These are phyloP conservation scores for Plotosus lineatus DNA, from an alignment of 2,113 vertebrate genomes.

Conservation along the genomic window DNA sequence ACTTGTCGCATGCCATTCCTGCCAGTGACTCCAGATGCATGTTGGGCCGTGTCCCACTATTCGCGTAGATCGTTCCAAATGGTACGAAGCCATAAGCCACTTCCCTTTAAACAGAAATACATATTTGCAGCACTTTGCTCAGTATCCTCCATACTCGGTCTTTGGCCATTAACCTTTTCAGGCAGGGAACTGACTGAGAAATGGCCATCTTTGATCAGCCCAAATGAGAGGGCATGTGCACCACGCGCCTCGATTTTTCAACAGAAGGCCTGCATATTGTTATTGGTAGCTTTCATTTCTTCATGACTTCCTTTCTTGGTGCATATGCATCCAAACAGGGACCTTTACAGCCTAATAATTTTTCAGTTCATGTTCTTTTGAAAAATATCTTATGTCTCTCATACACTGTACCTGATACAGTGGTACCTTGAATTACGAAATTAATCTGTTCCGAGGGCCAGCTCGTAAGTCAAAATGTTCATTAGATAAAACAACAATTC, in stretches of 20 bases:
- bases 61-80: slow-evolving; percentile 35
- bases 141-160: slow-evolving; percentile 6
- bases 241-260: slow-evolving; percentile 10
- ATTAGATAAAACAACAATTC: too few relatives aligned
- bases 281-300: slow-evolving; percentile 26
- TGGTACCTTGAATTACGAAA: too few relatives aligned
- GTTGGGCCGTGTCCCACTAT: slow-evolving; percentile 36
- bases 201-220: slow-evolving; percentile 40
- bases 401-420: too few relatives aligned
- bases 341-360: slow-evolving; percentile 5
- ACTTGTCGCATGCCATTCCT: slow-evolving; percentile 33
- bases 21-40: slow-evolving; percentile 48
- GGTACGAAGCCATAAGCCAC: slow-evolving; percentile 40
- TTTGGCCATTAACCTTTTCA: slow-evolving; percentile 46
- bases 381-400: neutral
- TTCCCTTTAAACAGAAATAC: slow-evolving; percentile 36
- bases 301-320: neutral
- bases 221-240: slow-evolving; percentile 46
- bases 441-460: too few relatives aligned
- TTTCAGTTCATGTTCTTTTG: neutral
- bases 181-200: slow-evolving; percentile 47
- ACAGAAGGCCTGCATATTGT: slow-evolving; percentile 24
- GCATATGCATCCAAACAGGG: slow-evolving; percentile 29
- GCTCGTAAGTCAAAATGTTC: too few relatives aligned
- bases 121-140: neutral